These are phyloP conservation scores for Osmerus mordax DNA, from an alignment of 2,113 vertebrate genomes.

Conservation along the genomic window DNA sequence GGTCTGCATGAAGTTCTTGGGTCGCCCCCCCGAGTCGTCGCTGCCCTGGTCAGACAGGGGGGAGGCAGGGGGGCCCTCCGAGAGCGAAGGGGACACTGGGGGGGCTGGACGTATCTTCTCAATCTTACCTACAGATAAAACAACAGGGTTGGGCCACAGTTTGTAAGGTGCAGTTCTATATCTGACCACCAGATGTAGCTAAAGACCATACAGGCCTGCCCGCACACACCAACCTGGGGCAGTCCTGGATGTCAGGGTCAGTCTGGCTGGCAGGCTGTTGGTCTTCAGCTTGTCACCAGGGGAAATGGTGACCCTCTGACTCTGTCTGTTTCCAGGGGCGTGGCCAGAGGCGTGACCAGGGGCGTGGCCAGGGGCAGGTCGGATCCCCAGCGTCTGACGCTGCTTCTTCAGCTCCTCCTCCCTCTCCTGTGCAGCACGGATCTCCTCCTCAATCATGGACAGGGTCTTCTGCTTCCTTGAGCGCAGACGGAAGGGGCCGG, in stretches of 20 bases:
- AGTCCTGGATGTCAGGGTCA: conserved; percentile 77
- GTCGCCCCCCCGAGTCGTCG: conserved; percentile 81
- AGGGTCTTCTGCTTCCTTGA: conserved; percentile 93
- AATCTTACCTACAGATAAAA: conserved; percentile 85
- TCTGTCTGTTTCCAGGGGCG: conserved; percentile 44
- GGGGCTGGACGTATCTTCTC: conserved; percentile 84
- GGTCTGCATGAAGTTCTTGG: conserved; percentile 97
- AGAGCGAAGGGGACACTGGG: conserved; percentile 81
- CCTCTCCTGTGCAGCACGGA: conserved; percentile 93
- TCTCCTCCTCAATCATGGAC: conserved; percentile 99
- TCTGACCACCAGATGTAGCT: no score
- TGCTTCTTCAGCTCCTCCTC: conserved; percentile 94
- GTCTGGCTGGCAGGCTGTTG: conserved; percentile 75
- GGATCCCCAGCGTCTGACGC: conserved; percentile 61
- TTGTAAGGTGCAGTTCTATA: neutral
- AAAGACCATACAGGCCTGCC: no score
- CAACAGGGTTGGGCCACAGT: neutral
- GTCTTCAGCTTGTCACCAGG: conserved; percentile 75
- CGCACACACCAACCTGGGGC: conserved; percentile 76
- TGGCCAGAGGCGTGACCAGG: neutral
- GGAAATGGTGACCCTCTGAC: conserved; percentile 57
- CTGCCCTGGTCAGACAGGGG: conserved; percentile 72
- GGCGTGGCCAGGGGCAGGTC: conserved; percentile 4
- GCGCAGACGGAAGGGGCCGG: conserved; percentile 91
- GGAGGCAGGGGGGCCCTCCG: conserved; percentile 76